Conservation (phyloP, 2,113 vertebrate genomes). For the Shinisaurus crocodilurus region DNA sequence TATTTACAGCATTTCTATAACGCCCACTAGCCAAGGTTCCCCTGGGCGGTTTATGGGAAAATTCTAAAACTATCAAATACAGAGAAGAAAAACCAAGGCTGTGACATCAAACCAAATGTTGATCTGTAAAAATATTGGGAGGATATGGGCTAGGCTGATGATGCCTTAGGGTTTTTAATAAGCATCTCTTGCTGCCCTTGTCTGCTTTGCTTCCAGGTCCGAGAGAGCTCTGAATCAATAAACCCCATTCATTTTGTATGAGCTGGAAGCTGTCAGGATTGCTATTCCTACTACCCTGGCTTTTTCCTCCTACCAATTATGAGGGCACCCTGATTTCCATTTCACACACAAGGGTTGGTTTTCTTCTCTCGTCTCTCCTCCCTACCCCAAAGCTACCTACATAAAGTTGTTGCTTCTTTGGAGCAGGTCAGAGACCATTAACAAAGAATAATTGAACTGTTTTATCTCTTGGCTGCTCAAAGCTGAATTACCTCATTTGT, state of each 20-base stretch:
- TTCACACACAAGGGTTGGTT: not conserved
- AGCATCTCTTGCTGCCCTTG: not conserved
- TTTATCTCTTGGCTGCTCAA: not conserved
- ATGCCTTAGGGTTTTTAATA: not conserved
- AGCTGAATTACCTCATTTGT: not conserved
- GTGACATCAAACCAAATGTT: not conserved
- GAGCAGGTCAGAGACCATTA: not conserved
- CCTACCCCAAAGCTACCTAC: not conserved
- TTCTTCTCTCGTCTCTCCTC: too few species aligned
- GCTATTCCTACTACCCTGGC: not conserved
- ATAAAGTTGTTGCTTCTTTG: not conserved
- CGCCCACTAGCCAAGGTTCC: not conserved
- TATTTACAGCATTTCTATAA: not conserved
- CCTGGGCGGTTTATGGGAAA: not conserved
- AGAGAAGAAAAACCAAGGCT: not conserved
- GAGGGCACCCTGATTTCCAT: slow-evolving; percentile 12
- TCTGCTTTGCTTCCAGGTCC: not conserved
- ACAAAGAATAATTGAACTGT: slow-evolving; percentile 1
- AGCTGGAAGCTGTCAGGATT: not conserved
- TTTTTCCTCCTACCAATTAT: not conserved
- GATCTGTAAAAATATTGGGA: not conserved
- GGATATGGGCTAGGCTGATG: not conserved
- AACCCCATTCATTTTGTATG: slow-evolving; percentile 6
- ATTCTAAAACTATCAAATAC: not conserved
- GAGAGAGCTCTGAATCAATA: slow-evolving; percentile 16